Evolutionary conservation across 2,113 vertebrate genomes (phyloP).

Genomic region (Daubentonia madagascariensis): DNA sequence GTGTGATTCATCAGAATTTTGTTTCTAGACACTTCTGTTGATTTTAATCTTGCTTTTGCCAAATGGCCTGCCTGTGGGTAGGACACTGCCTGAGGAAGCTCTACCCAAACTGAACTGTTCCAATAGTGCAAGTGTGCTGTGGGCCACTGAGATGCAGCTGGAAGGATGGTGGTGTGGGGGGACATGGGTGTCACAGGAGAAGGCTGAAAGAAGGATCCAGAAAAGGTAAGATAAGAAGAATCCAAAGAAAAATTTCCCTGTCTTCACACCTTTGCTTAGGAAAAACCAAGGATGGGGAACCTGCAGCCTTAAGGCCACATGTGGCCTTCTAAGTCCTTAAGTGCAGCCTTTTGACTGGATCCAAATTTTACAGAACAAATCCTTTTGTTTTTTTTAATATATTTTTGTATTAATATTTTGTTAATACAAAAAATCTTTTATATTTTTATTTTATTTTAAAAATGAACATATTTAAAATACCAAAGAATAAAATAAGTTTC

Average conservation of each 20-base stretch:
- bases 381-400: too few species aligned
- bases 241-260: neutral
- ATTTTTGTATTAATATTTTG: too few species aligned
- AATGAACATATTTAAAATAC: too few species aligned
- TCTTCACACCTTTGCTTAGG: neutral
- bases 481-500: too few species aligned
- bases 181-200: neutral
- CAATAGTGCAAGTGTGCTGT: neutral
- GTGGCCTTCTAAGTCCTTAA: too few species aligned
- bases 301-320: too few species aligned
- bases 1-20: neutral
- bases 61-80: neutral
- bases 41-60: neutral
- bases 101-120: neutral
- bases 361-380: too few species aligned
- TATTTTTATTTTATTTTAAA: too few species aligned
- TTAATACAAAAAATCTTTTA: too few species aligned
- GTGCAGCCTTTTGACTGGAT: too few species aligned
- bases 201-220: neutral
- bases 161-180: neutral
- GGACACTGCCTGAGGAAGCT: neutral
- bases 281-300: too few species aligned
- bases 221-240: neutral
- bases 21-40: neutral
- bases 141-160: neutral